Evolutionary conservation across 1,140 invertebrate species (phyloP), one percentile per base, ranked within the genome.

Genomic region (Drosophila equinoxialis): DNA sequence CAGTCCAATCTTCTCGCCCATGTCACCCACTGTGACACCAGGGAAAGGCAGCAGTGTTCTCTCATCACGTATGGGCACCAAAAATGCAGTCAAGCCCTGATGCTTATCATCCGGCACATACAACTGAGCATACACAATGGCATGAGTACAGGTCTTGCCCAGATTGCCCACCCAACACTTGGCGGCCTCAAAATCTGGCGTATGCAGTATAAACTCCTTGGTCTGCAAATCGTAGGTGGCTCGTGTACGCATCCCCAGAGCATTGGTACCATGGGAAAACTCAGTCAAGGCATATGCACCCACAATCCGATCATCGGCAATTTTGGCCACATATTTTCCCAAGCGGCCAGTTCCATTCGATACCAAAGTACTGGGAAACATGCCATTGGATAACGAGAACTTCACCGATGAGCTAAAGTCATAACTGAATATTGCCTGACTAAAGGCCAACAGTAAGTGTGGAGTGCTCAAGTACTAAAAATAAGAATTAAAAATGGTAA

Each of bases 241-340:
- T 1, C 95, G 96, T 0, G 97, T 98, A 68, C 95, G 94, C 94
- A 98, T 95, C 35, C 94, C 95, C 91, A 95, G 95, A 0, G 96
- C 96, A 90, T 98, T 98, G 17, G 96, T 97, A 3, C 97, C 97
- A 93, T 98, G 97, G 5, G 95, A 94, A n/a, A 98, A 94, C 92
- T 98, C 97, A 0, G 97, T 98, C 1, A 98, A 91, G 0, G 96
- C 96, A 92, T 97, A 97, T 83, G 96, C 96, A n/a, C 96, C 96
- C 66, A 92, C 74, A 54, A 95, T 95, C 68, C 94, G 91, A 13
- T 93, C 93, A 30, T 93, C 92, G 42, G 94, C 91, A n/a, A 93
- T 91, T 68, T 94, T 94, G 6, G 95, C 93, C 11, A 95, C 84
- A 84, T 95, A 93, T 26, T 94, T 91, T 35, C 93, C 91, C 81